These are phyloP conservation scores for Artemisiospiza belli DNA, from an alignment of 2,113 vertebrate genomes.

Conservation along the genomic window DNA sequence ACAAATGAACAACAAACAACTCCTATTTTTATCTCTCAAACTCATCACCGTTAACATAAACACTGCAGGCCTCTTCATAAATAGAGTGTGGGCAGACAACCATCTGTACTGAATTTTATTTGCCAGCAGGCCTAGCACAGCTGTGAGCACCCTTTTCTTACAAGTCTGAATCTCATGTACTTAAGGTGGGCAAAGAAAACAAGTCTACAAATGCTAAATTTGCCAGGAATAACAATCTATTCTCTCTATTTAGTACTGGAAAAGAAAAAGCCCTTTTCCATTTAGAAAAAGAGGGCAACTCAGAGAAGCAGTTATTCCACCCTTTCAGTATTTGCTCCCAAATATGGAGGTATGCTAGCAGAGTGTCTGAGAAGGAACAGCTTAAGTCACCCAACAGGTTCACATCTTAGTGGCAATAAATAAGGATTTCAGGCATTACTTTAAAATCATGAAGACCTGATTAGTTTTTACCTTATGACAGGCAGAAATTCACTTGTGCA, in stretches of 20 bases:
- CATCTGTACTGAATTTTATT: constrained; percentile 67
- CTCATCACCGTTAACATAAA: constrained; percentile 72
- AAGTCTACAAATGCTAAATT: background rate
- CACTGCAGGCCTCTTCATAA: constrained; percentile 70
- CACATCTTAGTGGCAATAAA: background rate
- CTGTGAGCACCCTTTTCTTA: background rate
- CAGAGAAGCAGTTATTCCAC: background rate
- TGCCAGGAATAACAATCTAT: background rate
- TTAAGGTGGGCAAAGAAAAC: background rate
- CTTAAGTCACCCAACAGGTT: background rate
- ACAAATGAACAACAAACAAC: constrained; percentile 76
- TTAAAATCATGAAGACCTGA: background rate
- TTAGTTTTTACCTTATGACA: background rate
- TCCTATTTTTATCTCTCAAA: constrained; percentile 77
- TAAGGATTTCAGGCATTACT: background rate
- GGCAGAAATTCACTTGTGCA: background rate
- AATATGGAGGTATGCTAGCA: background rate
- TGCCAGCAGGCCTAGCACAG: constrained; percentile 61
- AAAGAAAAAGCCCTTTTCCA: background rate
- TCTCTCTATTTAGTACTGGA: background rate
- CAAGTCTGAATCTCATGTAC: background rate
- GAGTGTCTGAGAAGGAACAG: background rate
- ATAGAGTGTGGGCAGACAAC: constrained; percentile 74
- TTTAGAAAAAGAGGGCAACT: background rate
- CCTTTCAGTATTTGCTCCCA: background rate